Conservation (phyloP, 2,888 invertebrate species). For the Steromphala cineraria region DNA sequence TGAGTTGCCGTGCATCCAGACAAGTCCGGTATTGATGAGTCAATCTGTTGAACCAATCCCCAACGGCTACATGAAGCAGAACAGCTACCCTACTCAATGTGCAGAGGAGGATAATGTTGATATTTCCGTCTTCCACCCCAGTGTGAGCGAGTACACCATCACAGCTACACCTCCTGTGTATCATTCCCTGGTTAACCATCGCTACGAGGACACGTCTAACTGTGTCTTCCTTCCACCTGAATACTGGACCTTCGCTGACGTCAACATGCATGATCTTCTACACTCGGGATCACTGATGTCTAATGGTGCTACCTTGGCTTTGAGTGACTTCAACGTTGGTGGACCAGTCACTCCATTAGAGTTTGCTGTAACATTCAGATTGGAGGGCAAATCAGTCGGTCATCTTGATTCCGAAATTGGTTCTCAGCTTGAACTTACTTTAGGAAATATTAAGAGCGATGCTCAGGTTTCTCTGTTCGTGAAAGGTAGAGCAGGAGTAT, state of each 20-base stretch:
- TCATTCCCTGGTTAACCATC: constrained; percentile 46
- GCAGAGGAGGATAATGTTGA: constrained; percentile 60
- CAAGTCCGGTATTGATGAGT: constrained; percentile 31
- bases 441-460: constrained; percentile 32
- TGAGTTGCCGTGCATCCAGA: constrained; percentile 42
- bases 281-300: not conserved
- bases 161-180: constrained; percentile 52
- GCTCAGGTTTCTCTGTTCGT: constrained; percentile 36
- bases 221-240: constrained; percentile 50
- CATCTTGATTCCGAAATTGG: constrained; percentile 57
- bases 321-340: not conserved
- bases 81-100: constrained; percentile 52
- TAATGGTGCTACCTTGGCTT: constrained; percentile 19
- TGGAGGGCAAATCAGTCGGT: constrained; percentile 54
- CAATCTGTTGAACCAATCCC: not conserved
- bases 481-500: constrained; percentile 33
- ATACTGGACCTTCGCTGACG: constrained; percentile 46
- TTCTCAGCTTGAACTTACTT: constrained; percentile 42
- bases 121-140: constrained; percentile 49
- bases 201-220: constrained; percentile 45
- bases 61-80: constrained; percentile 32
- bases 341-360: not conserved
- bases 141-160: constrained; percentile 44
- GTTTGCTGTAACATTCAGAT: constrained; percentile 34
- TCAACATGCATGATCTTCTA: constrained; percentile 5